Base-by-base conservation (phyloP, 2,113 vertebrate genomes). In the Jaculus jaculus region DNA sequence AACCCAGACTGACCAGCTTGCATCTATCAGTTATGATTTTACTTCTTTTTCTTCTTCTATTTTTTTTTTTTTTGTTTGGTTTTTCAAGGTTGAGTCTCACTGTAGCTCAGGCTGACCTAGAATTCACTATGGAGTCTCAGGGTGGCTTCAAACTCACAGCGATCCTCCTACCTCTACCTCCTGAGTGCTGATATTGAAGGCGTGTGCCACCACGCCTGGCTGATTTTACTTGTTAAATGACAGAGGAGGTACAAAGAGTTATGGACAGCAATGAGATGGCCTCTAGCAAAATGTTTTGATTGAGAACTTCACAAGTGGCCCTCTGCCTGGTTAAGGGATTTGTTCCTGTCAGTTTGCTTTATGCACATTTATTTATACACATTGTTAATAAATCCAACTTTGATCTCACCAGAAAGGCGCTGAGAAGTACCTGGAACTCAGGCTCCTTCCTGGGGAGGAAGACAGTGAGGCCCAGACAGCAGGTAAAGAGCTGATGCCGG, bases 381-480 rank as follows among this genome's bases (percentile, higher is more conserved):
- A 12, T 24, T 60, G 32, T 8, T 4, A 8, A 6, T 0, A 11
- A 21, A 16, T 17, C 61, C 21, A 17, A 7, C 42, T 10, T 4
- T 5, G 34, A n/a, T 30, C 61, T 47, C 47, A 3, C 42, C 13
- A 1, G 3, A 72, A 16, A 17, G 4, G 10, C 28, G 3, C 10
- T 7, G 2, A 30, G 54, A 30, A 32, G 16, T 24, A 7, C 16
- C 9, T 9, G 73, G 11, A 18, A n/a, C 42, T 39, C 15, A 1
- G 54, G 58, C 13, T 6, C 5, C 32, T 65, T 32, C 3, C 60
- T n/a, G 37, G 15, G n/a, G n/a, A 5, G 1, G 2, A 24, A n/a
- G 47, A 16, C 21, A 63, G 66, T 24, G 32, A 54, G 26, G 71
- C 7, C 4, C 15, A 26, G 68, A 32, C 10, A 30, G 17, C 20